phyloP scores from a whole-genome alignment of 2,888 invertebrate species.

The Scelioninae gen. 1 region DNA sequence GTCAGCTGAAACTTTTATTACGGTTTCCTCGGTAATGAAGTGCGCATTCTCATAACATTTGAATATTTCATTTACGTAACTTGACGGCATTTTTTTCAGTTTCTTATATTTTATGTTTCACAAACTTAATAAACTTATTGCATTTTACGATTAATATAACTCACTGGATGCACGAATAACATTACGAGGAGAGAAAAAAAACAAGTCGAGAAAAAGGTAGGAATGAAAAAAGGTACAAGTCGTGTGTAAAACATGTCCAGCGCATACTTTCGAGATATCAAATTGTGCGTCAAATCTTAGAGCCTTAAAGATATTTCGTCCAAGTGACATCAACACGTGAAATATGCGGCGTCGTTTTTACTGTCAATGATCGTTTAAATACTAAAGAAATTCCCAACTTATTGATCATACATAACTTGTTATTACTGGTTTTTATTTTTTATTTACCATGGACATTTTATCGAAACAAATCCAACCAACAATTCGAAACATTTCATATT shows the following conservation, averaged over 20 bases:
- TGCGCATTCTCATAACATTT: slow-evolving; percentile 28
- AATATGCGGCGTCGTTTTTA: slow-evolving; percentile 41
- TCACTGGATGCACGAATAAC: background rate
- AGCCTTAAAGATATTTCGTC: slow-evolving; percentile 44
- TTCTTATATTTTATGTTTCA: background rate
- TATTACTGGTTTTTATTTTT: slow-evolving; percentile 52
- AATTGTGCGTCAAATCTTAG: slow-evolving; percentile 47
- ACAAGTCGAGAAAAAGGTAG: too few species aligned
- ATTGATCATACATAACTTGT: slow-evolving; percentile 35
- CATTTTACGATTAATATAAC: slow-evolving; percentile 38
- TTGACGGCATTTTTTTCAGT: slow-evolving; percentile 1
- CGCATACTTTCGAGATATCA: slow-evolving; percentile 43
- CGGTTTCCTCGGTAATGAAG: slow-evolving; percentile 20
- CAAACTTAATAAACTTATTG: slow-evolving; percentile 21
- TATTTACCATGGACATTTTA: slow-evolving; percentile 2
- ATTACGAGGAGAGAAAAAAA: background rate
- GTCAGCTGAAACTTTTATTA: slow-evolving; percentile 8
- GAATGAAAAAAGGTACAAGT: too few species aligned
- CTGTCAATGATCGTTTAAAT: slow-evolving; percentile 33
- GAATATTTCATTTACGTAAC: slow-evolving; percentile 36
- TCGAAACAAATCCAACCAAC: background rate
- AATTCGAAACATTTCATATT: background rate
- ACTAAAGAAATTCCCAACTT: slow-evolving; percentile 42
- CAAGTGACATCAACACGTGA: slow-evolving; percentile 52
- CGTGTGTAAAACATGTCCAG: slow-evolving; percentile 4